Conservation (phyloP, 35 echinoderm and acorn worm genomes). For the Lytechinus variegatus region DNA sequence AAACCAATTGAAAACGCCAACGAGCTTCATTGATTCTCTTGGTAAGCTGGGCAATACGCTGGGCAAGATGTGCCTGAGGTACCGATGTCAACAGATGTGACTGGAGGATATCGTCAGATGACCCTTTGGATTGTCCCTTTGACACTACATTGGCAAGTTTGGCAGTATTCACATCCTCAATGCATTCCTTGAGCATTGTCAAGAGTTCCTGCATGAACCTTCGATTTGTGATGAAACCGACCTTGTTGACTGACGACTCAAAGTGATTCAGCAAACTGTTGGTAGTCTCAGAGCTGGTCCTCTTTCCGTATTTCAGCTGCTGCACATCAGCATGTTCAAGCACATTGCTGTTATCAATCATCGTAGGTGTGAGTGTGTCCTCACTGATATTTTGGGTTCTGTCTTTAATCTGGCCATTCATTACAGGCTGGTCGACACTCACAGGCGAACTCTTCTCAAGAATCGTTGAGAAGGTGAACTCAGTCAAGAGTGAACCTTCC, state of each 20-base stretch:
- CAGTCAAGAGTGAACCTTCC: slow-evolving; percentile 19
- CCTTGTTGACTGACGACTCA: slow-evolving; percentile 12
- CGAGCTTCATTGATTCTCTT: slow-evolving; percentile 90
- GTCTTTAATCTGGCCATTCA: background rate
- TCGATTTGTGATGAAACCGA: slow-evolving; percentile 73
- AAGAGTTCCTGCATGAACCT: slow-evolving; percentile 64
- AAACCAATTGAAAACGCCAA: slow-evolving; percentile 95
- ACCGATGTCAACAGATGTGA: slow-evolving; percentile 76
- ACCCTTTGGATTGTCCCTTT: slow-evolving; percentile 6
- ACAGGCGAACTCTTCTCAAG: background rate
- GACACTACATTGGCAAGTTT: slow-evolving; percentile 65
- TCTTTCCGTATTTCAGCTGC: background rate
- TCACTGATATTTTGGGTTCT: background rate
- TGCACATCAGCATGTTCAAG: background rate
- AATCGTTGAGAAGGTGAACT: slow-evolving; percentile 23
- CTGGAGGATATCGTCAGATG: slow-evolving; percentile 32
- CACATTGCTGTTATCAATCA: background rate
- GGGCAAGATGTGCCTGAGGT: slow-evolving; percentile 59
- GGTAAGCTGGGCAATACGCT: slow-evolving; percentile 74
- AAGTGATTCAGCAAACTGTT: slow-evolving; percentile 55
- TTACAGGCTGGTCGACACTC: background rate
- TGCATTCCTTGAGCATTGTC: slow-evolving; percentile 76
- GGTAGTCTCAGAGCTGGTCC: slow-evolving; percentile 57
- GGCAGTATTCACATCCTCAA: slow-evolving; percentile 63
- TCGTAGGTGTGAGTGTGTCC: background rate